Evolutionary conservation across 2,113 vertebrate genomes (phyloP).

Genomic region (Clarias gariepinus): DNA sequence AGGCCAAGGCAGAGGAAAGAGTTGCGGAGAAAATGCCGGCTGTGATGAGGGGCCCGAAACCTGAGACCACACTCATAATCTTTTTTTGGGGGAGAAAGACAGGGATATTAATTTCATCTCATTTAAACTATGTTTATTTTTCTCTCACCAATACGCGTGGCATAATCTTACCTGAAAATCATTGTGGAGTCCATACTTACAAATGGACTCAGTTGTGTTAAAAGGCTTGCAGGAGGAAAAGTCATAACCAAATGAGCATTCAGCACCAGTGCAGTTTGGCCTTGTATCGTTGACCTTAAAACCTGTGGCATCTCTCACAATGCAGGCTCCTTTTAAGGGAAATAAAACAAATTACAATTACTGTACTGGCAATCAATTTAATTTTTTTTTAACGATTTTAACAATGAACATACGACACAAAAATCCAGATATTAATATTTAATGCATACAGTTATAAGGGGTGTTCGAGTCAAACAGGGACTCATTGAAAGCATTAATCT

Average conservation of each 20-base stretch:
- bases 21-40: conserved; percentile 98
- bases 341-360: not conserved
- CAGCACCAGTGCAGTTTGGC: conserved; percentile 83
- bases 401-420: not conserved
- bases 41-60: conserved; percentile 92
- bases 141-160: not conserved
- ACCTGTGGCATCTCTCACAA: conserved; percentile 91
- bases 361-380: not conserved
- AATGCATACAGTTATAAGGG: too few species aligned
- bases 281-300: conserved; percentile 73
- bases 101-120: not conserved
- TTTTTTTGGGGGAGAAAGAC: conserved; percentile 66
- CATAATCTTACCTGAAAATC: conserved; percentile 79
- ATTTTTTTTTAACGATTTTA: not conserved
- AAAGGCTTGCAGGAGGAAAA: conserved; percentile 80
- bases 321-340: conserved; percentile 80
- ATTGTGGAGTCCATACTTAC: conserved; percentile 84
- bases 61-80: conserved; percentile 95
- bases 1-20: conserved; percentile 95
- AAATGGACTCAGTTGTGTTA: conserved; percentile 27
- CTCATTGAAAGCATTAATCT: too few species aligned
- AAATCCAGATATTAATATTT: too few species aligned
- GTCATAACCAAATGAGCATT: conserved; percentile 86
- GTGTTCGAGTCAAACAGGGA: too few species aligned
- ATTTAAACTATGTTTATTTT: not conserved